phyloP scores from a whole-genome alignment of 2,113 vertebrate species.

The zebrafish (Danio rerio) region DNA sequence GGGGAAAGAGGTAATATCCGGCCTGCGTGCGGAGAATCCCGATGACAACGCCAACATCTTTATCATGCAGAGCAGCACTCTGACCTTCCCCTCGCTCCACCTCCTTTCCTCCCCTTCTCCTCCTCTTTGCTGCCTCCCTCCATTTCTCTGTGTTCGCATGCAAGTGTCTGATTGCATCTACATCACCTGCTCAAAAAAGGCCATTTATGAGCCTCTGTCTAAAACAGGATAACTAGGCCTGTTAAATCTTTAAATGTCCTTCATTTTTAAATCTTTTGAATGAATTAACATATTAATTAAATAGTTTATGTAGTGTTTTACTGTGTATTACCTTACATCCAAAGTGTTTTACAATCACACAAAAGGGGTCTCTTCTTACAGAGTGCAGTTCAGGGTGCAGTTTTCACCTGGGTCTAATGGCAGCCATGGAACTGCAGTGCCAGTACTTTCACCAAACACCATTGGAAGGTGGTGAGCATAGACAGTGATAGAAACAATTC shows the following conservation, averaged over 20 bases:
- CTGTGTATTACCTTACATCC: no score
- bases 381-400: no score
- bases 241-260: neutral
- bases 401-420: no score
- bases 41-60: constrained; percentile 62
- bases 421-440: no score
- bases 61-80: constrained; percentile 70
- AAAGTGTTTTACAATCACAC: no score
- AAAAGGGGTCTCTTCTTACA: no score
- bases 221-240: constrained; percentile 30
- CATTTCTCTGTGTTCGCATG: constrained; percentile 59
- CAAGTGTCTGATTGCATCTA: constrained; percentile 73
- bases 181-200: constrained; percentile 68
- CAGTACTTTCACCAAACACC: no score
- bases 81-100: constrained; percentile 49
- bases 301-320: no score
- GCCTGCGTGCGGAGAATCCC: constrained; percentile 69
- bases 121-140: constrained; percentile 21
- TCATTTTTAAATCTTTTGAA: neutral
- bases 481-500: no score
- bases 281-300: no score
- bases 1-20: constrained; percentile 68
- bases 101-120: constrained; percentile 32
- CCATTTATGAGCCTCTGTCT: constrained; percentile 49
- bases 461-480: no score